phyloP scores from a whole-genome alignment of 2,113 vertebrate genomes.

The Periophthalmus modestus region DNA sequence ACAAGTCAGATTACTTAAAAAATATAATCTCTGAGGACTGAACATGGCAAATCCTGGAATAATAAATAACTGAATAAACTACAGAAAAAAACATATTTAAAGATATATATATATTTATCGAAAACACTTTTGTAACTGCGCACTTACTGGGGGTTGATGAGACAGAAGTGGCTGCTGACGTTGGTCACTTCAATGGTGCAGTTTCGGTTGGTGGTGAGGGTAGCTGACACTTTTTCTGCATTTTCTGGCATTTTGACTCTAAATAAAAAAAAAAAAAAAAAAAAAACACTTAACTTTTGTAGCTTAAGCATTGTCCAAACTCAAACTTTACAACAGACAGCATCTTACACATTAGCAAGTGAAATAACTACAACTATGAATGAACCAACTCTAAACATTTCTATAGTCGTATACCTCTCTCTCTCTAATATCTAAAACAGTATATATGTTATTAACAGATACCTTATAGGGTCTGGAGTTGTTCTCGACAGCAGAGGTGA shows the following conservation, averaged over 20 bases:
- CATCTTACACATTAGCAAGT: not conserved
- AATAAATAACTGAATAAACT: too few relatives aligned
- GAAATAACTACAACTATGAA: not conserved
- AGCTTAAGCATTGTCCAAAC: too few relatives aligned
- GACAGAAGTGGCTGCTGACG: slow-evolving; percentile 58
- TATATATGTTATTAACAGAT: slow-evolving; percentile 25
- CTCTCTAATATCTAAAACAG: too few relatives aligned
- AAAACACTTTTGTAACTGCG: not conserved
- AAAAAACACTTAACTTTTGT: not conserved
- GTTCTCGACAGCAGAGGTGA: slow-evolving; percentile 9
- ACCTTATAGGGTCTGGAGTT: slow-evolving; percentile 56
- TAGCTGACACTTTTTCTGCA: slow-evolving; percentile 72
- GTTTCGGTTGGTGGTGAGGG: slow-evolving; percentile 73
- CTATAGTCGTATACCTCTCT: not conserved
- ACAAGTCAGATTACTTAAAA: too few relatives aligned
- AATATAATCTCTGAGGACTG: not conserved
- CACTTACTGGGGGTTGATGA: slow-evolving; percentile 77
- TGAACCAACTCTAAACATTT: not conserved
- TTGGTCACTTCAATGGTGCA: slow-evolving; percentile 74
- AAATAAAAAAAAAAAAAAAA: slow-evolving; percentile 5
- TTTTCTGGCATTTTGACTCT: slow-evolving; percentile 64
- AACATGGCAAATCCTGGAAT: not conserved
- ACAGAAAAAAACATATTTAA: too few relatives aligned
- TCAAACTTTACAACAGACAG: not conserved
- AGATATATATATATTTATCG: too few relatives aligned